phyloP scores from a whole-genome alignment of 1,140 invertebrate genomes.

The Drosophila ficusphila region DNA sequence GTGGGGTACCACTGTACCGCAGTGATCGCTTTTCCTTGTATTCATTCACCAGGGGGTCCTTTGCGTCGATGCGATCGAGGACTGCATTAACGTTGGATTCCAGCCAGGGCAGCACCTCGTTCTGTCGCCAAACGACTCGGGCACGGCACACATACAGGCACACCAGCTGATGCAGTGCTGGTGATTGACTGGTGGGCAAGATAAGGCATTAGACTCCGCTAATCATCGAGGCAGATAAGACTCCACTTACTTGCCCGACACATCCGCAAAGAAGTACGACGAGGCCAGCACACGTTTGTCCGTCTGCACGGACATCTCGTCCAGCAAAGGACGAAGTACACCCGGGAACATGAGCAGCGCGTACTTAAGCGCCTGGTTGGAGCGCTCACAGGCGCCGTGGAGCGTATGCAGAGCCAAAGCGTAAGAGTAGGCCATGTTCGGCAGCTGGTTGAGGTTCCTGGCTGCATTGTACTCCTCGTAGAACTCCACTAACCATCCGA shows the following conservation, averaged over 20 bases:
- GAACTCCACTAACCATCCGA: conserved; percentile 92
- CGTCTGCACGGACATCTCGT: conserved; percentile 91
- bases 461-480: conserved; percentile 88
- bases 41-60: conserved; percentile 87
- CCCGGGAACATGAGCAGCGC: conserved; percentile 94
- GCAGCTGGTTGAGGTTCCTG: conserved; percentile 91
- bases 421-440: conserved; percentile 94
- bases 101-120: conserved; percentile 91
- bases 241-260: conserved; percentile 69
- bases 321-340: conserved; percentile 89
- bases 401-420: conserved; percentile 90
- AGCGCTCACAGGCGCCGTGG: conserved; percentile 84
- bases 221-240: neutral
- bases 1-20: conserved; percentile 85
- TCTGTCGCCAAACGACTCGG: conserved; percentile 92
- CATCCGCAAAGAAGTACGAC: conserved; percentile 84
- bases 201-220: conserved; percentile 13
- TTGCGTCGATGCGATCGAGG: conserved; percentile 88
- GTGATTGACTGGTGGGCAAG: conserved; percentile 86
- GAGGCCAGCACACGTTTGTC: conserved; percentile 88
- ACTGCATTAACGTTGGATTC: conserved; percentile 89
- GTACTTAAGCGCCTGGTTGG: conserved; percentile 89
- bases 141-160: conserved; percentile 90
- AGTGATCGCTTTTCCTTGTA: conserved; percentile 87
- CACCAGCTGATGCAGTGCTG: conserved; percentile 89